Conservation (phyloP, 2,797 vertebrate species). For the Catostomus latipinnis region DNA sequence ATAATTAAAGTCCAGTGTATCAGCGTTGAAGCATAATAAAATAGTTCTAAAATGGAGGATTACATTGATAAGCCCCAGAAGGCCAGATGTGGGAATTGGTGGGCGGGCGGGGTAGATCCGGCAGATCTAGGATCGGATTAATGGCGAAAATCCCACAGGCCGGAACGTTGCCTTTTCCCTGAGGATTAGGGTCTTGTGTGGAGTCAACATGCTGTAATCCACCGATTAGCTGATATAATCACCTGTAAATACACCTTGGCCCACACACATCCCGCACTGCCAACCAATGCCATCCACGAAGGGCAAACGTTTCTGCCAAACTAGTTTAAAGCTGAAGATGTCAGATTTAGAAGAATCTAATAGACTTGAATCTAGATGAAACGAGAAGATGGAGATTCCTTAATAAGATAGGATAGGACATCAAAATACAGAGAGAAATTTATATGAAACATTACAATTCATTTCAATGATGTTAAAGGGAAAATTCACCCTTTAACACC, state of each 20-base stretch:
- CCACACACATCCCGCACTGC: slow-evolving; percentile 48
- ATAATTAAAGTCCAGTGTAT: slow-evolving; percentile 80
- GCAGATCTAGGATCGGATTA: slow-evolving; percentile 74
- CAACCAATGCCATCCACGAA: slow-evolving; percentile 13
- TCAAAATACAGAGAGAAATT: neutral
- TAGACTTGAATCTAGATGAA: neutral
- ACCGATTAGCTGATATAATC: slow-evolving; percentile 84
- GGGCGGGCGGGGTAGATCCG: slow-evolving; percentile 55
- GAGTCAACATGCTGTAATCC: slow-evolving; percentile 85
- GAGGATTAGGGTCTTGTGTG: slow-evolving; percentile 75
- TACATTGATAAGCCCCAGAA: slow-evolving; percentile 76
- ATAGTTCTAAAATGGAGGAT: slow-evolving; percentile 80
- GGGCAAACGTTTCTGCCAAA: neutral
- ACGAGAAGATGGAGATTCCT: neutral
- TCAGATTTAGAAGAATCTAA: no score
- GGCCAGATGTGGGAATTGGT: slow-evolving; percentile 78
- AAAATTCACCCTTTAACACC: no score
- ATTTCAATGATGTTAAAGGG: no score
- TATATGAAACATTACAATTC: no score
- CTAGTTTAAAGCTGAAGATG: neutral
- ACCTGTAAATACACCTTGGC: slow-evolving; percentile 83
- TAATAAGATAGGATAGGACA: neutral
- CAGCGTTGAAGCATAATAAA: slow-evolving; percentile 77
- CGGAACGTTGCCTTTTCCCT: slow-evolving; percentile 65
- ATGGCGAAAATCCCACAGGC: slow-evolving; percentile 72